Percentiles rank a stretch among this genome's conserved stretches.
phyloP scores from a whole-genome alignment of 1,140 invertebrate genomes.

The Palaemon carinicauda region DNA sequence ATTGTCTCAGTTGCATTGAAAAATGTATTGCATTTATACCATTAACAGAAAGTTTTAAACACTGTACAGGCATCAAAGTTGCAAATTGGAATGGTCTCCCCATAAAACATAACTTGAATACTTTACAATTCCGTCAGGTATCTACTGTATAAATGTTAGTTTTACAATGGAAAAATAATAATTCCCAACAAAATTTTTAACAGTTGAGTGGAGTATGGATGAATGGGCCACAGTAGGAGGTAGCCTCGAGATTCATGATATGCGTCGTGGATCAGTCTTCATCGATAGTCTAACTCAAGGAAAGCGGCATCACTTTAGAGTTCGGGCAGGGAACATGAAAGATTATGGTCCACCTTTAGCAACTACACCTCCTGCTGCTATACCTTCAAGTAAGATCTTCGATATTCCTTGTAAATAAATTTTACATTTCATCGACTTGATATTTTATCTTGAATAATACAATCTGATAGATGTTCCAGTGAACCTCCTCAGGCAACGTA shows the following conservation, averaged over 20 bases:
- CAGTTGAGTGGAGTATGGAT: conserved; percentile 75
- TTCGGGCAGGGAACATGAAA: conserved; percentile 83
- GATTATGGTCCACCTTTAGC: conserved; percentile 82
- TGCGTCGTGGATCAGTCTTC: conserved; percentile 65
- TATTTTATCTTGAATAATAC: too few species aligned
- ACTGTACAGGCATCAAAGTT: too few species aligned
- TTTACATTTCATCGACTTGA: background rate
- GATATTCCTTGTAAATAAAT: background rate
- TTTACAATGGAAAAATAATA: background rate
- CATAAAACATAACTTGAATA: too few species aligned
- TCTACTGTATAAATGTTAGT: too few species aligned
- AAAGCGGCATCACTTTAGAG: conserved; percentile 85
- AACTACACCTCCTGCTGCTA: conserved; percentile 80
- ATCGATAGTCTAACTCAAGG: conserved; percentile 74
- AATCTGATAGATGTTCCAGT: too few species aligned
- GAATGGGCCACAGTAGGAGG: conserved; percentile 82
- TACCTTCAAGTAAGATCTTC: conserved; percentile 83
- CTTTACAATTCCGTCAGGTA: too few species aligned
- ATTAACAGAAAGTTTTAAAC: too few species aligned
- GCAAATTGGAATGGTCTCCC: too few species aligned
- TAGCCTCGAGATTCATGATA: conserved; percentile 75
- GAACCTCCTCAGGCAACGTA: too few species aligned
- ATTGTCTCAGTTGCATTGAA: too few species aligned
- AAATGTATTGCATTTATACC: too few species aligned
- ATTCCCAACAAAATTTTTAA: background rate